phyloP scores from a whole-genome alignment of 2,113 vertebrate species.

The human region DNA sequence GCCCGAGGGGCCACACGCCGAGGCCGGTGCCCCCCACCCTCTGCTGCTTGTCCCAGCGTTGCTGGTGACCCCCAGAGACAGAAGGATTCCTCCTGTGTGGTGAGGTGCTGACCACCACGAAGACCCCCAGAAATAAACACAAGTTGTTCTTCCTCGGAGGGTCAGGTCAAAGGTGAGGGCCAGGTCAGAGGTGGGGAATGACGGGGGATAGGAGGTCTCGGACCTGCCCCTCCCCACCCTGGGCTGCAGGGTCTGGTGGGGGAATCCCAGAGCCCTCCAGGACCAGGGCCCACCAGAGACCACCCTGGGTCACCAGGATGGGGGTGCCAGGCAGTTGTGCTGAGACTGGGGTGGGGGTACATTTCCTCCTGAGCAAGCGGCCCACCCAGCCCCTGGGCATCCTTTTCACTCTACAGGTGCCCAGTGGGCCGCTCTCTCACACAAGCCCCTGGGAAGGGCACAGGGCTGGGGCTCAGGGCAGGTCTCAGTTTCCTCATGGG shows the following conservation, averaged over 20 bases:
- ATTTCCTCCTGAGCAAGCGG: neutral
- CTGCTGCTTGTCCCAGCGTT: neutral
- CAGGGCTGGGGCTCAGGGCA: neutral
- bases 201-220: neutral
- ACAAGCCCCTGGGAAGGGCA: neutral
- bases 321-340: neutral
- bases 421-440: fast-evolving
- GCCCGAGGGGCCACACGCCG: fast-evolving
- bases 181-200: neutral
- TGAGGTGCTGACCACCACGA: fast-evolving
- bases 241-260: too few relatives aligned
- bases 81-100: neutral
- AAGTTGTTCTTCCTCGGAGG: too few relatives aligned
- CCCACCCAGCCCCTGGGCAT: too few relatives aligned
- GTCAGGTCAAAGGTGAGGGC: neutral
- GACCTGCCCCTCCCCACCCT: fast-evolving
- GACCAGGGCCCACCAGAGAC: neutral
- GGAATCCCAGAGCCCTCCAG: neutral
- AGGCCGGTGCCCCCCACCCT: neutral
- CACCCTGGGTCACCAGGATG: neutral
- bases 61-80: neutral
- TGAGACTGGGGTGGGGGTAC: neutral
- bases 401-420: neutral
- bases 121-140: neutral
- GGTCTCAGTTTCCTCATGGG: neutral